Conservation (phyloP, 2,113 vertebrate genomes). For the Gnathonemus longibarbis region DNA sequence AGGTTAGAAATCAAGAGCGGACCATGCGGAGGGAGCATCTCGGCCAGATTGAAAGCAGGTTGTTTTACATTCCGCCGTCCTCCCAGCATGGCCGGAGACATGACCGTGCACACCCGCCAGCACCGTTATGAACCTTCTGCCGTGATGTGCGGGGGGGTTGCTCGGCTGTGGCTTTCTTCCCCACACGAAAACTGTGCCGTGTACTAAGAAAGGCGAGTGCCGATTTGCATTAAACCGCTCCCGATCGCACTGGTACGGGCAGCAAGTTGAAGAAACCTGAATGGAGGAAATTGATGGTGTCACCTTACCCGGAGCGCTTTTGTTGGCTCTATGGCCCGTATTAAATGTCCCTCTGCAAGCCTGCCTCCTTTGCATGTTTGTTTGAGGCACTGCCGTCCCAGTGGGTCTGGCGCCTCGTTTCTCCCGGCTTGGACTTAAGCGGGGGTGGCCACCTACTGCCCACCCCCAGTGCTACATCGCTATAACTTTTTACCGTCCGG, state of each 20-base stretch:
- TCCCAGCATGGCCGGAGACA: not conserved
- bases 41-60: not conserved
- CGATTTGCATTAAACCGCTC: not conserved
- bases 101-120: not conserved
- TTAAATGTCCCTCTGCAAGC: not conserved
- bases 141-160: not conserved
- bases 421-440: not conserved
- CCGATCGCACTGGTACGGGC: not conserved
- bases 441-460: not conserved
- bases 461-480: not conserved
- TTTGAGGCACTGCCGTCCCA: not conserved
- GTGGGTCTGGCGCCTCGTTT: not conserved
- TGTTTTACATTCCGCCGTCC: not conserved
- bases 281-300: not conserved
- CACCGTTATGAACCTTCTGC: constrained; percentile 5
- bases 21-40: not conserved
- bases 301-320: not conserved
- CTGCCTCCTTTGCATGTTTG: not conserved
- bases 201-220: not conserved
- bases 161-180: not conserved
- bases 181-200: not conserved
- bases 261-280: not conserved
- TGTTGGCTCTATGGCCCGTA: not conserved
- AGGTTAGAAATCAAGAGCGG: not conserved
- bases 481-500: not conserved